Evolutionary conservation across 2,113 vertebrate genomes (phyloP), one percentile per base, ranked within the genome.

Genomic region (Bostrychus sinensis): DNA sequence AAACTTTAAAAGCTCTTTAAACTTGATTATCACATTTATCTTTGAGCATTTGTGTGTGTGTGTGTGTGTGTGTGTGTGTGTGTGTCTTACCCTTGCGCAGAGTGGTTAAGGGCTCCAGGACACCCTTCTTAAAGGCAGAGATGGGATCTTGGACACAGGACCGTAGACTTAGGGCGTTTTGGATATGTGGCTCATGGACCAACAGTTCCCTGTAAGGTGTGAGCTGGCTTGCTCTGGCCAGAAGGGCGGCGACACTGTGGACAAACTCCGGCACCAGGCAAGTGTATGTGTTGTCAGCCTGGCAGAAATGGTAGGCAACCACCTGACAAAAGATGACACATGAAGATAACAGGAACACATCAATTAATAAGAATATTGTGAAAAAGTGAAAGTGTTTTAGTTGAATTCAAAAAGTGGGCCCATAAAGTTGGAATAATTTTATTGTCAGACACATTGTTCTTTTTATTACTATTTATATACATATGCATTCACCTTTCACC

Each of bases 251-350:
- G 3, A 97, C 71, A 7, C 97, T 99, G 90, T 99, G 97, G 62
- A 98, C 97, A 0, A 99, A 96, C 80, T 99, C 97, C 0, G 97
- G 97, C 20, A 99, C 97, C 3, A 99, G 94, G 72, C 97, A 99
- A 0, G 97, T 99, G 89, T 99, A 99, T 0, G 97, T 96, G 89
- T 99, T 99, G 86, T 99, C 97, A 0, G 97, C 97, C 83, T 99
- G 97, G 77, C 97, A 99, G 85, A 97, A 99, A 78, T 99, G 97
- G 70, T 98, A 99, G 2, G 97, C 96, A 32, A 98, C 95, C 0
- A 99, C 97, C 97, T 99, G 78, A 1, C 13, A 17, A 65, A 30
- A 48, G 42, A 51, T 2, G 2, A 66, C n/a, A 72, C 5, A 48
- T 4, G 16, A 5, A 32, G 26, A 12, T 54, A 13, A 46, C 34